phyloP scores from a whole-genome alignment of 2,113 vertebrate genomes.

The Chelonoidis abingdonii region DNA sequence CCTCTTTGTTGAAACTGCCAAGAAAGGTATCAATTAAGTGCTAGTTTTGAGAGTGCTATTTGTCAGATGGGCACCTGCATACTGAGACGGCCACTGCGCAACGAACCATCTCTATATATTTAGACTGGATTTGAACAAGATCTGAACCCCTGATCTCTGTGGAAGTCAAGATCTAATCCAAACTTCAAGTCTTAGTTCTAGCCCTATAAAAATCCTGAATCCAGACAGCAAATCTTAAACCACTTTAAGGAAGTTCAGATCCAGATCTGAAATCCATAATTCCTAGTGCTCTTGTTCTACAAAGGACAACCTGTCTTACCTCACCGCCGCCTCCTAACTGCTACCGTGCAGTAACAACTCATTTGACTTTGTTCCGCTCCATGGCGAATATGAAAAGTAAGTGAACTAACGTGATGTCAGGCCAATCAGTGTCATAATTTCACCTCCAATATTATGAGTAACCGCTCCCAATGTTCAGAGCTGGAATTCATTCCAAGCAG shows the following conservation, averaged over 20 bases:
- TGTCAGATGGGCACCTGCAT: neutral
- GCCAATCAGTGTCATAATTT: neutral
- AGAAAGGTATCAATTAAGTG: neutral
- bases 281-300: neutral
- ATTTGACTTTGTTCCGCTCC: neutral
- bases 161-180: neutral
- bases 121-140: neutral
- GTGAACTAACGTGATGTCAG: neutral
- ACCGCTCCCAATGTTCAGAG: neutral
- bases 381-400: neutral
- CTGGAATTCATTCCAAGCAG: neutral
- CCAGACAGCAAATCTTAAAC: neutral
- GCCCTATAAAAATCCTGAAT: neutral
- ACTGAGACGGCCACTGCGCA: neutral
- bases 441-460: neutral
- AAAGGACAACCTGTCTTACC: neutral
- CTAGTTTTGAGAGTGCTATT: neutral
- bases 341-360: neutral
- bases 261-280: neutral
- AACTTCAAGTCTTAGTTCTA: neutral
- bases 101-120: neutral
- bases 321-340: neutral
- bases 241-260: neutral
- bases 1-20: neutral
- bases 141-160: neutral